phyloP scores from a whole-genome alignment of 2,888 invertebrate genomes.

The Cremastinae sp. region DNA sequence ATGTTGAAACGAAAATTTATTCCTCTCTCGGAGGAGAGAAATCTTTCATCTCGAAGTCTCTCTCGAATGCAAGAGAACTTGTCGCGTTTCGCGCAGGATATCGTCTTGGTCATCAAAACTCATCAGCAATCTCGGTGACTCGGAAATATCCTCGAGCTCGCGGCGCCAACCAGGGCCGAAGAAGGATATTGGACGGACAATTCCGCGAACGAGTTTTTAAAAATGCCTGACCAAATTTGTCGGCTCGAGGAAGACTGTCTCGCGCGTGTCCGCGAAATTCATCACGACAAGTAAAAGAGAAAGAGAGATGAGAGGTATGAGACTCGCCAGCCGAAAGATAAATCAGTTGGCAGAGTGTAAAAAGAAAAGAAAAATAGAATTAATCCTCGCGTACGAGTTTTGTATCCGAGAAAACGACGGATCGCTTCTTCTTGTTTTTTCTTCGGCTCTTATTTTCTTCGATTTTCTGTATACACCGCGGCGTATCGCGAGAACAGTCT shows the following conservation, averaged over 20 bases:
- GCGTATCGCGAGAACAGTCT: slow-evolving; percentile 37
- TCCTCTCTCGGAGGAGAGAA: no score
- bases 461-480: slow-evolving; percentile 21
- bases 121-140: slow-evolving; percentile 36
- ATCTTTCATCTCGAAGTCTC: background rate
- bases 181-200: slow-evolving; percentile 33
- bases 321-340: slow-evolving; percentile 12
- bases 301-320: slow-evolving; percentile 14
- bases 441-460: slow-evolving; percentile 5
- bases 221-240: slow-evolving; percentile 47
- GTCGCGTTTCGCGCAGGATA: background rate
- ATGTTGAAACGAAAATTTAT: background rate
- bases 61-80: background rate
- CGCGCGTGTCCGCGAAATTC: slow-evolving; percentile 31
- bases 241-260: slow-evolving; percentile 18
- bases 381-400: slow-evolving; percentile 14
- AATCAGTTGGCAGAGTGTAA: slow-evolving; percentile 12
- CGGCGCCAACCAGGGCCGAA: slow-evolving; percentile 45
- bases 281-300: slow-evolving; percentile 30
- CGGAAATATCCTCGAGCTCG: slow-evolving; percentile 21
- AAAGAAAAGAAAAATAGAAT: slow-evolving; percentile 19
- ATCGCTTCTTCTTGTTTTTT: slow-evolving; percentile 12
- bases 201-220: slow-evolving; percentile 43
- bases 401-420: slow-evolving; percentile 5
- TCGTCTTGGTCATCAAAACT: slow-evolving; percentile 27